These are phyloP conservation scores for Brachypodius melanocephalos DNA, from an alignment of 2,113 vertebrate species.

Conservation along the genomic window DNA sequence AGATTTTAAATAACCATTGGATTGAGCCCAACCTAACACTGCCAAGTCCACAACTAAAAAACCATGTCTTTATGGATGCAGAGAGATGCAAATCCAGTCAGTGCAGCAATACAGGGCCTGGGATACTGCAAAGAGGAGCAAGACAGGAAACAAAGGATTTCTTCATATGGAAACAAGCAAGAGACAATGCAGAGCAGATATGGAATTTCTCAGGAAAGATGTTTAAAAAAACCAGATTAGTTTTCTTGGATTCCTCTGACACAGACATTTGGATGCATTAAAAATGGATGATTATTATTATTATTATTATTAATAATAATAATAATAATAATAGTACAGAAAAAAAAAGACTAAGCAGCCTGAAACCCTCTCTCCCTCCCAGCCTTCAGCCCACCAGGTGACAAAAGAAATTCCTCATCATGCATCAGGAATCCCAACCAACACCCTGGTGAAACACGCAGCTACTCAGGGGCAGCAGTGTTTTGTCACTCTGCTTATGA, in stretches of 20 bases:
- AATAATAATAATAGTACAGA: neutral
- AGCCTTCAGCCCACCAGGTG: neutral
- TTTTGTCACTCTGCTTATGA: neutral
- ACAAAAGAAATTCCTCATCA: neutral
- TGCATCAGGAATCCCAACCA: neutral
- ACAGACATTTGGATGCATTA: neutral
- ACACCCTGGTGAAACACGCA: neutral
- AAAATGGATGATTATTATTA: too few species aligned
- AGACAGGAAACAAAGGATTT: neutral
- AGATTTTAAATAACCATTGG: neutral
- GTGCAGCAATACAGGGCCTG: neutral
- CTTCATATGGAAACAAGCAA: neutral
- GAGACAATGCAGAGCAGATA: neutral
- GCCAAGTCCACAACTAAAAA: neutral
- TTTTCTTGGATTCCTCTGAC: neutral
- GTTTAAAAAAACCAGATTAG: neutral
- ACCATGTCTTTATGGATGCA: fast-evolving
- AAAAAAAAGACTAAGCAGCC: neutral
- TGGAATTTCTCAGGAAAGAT: neutral
- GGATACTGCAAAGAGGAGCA: neutral
- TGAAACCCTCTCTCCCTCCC: neutral
- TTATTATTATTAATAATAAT: too few species aligned
- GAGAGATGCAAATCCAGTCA: neutral
- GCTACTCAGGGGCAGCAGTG: neutral
- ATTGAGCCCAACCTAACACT: neutral